phyloP scores from a whole-genome alignment of 2,113 vertebrate species.

The Glaucidium brasilianum region DNA sequence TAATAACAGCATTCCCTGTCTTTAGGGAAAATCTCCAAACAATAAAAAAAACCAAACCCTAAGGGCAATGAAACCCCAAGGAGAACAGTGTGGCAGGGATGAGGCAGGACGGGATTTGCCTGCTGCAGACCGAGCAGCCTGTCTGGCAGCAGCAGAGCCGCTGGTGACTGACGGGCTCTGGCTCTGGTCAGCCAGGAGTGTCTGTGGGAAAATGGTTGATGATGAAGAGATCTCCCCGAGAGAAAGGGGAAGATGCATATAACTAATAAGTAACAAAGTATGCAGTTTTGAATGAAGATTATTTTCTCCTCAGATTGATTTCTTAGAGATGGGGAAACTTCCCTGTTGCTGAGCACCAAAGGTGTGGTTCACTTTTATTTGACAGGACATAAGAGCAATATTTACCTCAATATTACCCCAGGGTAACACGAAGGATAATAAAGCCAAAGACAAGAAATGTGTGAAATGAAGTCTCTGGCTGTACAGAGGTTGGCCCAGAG shows the following conservation, averaged over 20 bases:
- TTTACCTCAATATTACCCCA: not conserved
- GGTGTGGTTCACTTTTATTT: not conserved
- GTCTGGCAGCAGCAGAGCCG: not conserved
- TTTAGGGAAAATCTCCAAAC: not conserved
- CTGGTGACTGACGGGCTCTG: not conserved
- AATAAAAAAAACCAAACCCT: not conserved
- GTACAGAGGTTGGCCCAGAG: not conserved
- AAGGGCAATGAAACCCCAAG: not conserved
- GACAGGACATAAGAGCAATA: not conserved
- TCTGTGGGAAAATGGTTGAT: not conserved
- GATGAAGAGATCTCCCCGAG: not conserved
- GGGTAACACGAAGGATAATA: rapidly evolving
- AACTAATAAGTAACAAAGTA: not conserved
- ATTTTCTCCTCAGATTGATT: not conserved
- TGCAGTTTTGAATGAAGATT: not conserved
- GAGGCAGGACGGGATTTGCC: not conserved
- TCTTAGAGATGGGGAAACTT: not conserved
- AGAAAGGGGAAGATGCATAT: rapidly evolving
- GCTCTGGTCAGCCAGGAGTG: not conserved
- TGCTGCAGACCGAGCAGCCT: not conserved
- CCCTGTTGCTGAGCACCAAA: not conserved
- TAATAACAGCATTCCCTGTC: not conserved
- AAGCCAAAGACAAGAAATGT: not conserved
- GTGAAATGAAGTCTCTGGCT: not conserved
- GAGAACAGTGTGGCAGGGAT: not conserved